A percentile compares a stretch with the other conserved stretches of the same genome.
Evolutionary conservation across 2,888 invertebrate species (phyloP).

Genomic region (Pherbina coryleti): DNA sequence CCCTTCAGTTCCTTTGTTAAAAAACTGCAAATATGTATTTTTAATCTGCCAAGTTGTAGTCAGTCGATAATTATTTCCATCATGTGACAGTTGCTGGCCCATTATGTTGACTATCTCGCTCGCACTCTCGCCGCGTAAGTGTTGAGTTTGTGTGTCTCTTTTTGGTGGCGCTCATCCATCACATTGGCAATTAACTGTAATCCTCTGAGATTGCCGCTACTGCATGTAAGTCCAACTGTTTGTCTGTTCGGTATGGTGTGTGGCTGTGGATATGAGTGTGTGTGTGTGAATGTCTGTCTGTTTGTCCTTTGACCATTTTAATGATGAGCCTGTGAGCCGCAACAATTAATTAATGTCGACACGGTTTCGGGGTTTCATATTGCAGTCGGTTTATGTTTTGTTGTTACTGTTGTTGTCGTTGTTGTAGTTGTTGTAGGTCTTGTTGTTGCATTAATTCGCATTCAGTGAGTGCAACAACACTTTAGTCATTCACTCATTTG

Average conservation of each 20-base stretch:
- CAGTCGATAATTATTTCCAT: not conserved
- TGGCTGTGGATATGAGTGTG: not conserved
- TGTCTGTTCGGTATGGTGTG: not conserved
- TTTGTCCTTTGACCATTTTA: conserved; percentile 28
- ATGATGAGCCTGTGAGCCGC: conserved; percentile 36
- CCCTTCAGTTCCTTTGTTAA: not conserved
- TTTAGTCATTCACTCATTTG: not conserved
- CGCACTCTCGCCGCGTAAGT: not conserved
- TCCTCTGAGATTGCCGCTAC: conserved; percentile 13
- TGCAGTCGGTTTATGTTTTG: not conserved
- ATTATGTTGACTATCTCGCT: not conserved
- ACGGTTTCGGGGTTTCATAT: not conserved
- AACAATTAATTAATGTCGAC: conserved; percentile 33
- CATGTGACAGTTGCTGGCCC: not conserved
- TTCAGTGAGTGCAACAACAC: conserved; percentile 6
- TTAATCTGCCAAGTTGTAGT: not conserved
- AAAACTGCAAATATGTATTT: not conserved
- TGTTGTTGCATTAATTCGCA: not conserved
- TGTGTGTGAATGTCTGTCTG: not conserved
- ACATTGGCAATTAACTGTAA: conserved; percentile 20
- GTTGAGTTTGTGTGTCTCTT: not conserved
- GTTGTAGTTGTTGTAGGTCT: not conserved
- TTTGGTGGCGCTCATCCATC: not conserved
- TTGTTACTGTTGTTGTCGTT: not conserved
- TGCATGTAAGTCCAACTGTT: not conserved